Evolutionary conservation across 2,888 invertebrate species (phyloP).

Genomic region (Agrotis ipsilon): DNA sequence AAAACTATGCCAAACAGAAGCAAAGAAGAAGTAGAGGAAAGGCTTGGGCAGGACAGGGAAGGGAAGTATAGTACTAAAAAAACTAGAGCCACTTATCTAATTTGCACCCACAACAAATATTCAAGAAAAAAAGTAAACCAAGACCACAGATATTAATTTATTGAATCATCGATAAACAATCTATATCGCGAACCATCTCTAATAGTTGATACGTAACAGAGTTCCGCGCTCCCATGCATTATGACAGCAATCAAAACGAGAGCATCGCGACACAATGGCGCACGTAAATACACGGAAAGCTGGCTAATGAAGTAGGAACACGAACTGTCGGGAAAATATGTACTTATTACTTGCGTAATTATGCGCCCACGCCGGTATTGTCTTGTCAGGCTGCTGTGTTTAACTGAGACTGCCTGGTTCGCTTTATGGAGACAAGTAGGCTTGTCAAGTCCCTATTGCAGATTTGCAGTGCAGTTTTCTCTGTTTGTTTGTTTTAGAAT

Average conservation of each 20-base stretch:
- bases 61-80: no score
- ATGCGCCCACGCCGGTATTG: conserved; percentile 60
- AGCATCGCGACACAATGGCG: conserved; percentile 63
- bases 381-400: conserved; percentile 47
- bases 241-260: conserved; percentile 67
- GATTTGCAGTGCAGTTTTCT: not conserved
- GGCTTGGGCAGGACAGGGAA: no score
- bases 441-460: not conserved
- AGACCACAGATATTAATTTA: not conserved
- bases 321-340: conserved; percentile 51
- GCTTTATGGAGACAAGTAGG: conserved; percentile 21
- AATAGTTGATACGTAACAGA: conserved; percentile 58
- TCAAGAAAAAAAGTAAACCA: no score
- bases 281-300: conserved; percentile 58
- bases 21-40: no score
- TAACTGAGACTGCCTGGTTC: conserved; percentile 29
- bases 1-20: no score
- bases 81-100: no score
- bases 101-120: no score
- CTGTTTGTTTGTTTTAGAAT: not conserved
- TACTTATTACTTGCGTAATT: conserved; percentile 57
- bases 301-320: conserved; percentile 64
- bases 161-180: conserved; percentile 25
- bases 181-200: conserved; percentile 46
- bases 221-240: conserved; percentile 73